A percentile compares a stretch with the other conserved stretches of the same genome.
Evolutionary conservation across 2,888 invertebrate genomes (phyloP).

Genomic region (Nomada ferruginata): DNA sequence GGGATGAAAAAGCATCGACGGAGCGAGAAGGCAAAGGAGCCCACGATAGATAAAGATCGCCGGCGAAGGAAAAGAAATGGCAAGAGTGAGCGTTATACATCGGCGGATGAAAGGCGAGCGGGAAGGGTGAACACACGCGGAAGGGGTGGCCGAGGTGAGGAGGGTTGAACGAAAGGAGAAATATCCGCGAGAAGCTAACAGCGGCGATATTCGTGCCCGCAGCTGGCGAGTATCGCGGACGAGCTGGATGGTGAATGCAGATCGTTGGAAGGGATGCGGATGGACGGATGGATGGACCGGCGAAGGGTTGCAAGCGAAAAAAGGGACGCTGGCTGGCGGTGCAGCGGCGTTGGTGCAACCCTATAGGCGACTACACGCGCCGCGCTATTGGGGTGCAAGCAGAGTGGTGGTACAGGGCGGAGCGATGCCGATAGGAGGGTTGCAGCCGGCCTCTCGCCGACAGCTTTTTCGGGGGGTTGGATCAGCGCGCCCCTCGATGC

Average conservation of each 20-base stretch:
- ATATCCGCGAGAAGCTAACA: slow-evolving; percentile 47
- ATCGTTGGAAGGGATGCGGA: slow-evolving; percentile 63
- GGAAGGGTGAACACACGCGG: neutral
- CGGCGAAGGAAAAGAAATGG: neutral
- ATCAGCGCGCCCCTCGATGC: slow-evolving; percentile 78
- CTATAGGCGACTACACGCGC: slow-evolving; percentile 68
- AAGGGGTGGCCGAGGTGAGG: slow-evolving; percentile 4
- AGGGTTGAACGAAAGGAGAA: slow-evolving; percentile 18
- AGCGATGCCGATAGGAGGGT: slow-evolving; percentile 81
- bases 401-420: slow-evolving; percentile 80
- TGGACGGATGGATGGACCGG: slow-evolving; percentile 51
- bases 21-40: slow-evolving; percentile 1
- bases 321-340: slow-evolving; percentile 63
- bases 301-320: slow-evolving; percentile 66
- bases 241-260: slow-evolving; percentile 65
- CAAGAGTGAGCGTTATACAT: slow-evolving; percentile 8
- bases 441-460: slow-evolving; percentile 79
- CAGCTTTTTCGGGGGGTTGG: slow-evolving; percentile 81
- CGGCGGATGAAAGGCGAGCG: slow-evolving; percentile 19
- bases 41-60: slow-evolving; percentile 13
- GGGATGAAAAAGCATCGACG: neutral
- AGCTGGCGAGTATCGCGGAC: slow-evolving; percentile 59
- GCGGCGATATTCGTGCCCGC: slow-evolving; percentile 62
- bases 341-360: slow-evolving; percentile 66
- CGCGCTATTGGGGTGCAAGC: slow-evolving; percentile 66